Conservation (phyloP, 2,113 vertebrate species). For the Axis porcinus region DNA sequence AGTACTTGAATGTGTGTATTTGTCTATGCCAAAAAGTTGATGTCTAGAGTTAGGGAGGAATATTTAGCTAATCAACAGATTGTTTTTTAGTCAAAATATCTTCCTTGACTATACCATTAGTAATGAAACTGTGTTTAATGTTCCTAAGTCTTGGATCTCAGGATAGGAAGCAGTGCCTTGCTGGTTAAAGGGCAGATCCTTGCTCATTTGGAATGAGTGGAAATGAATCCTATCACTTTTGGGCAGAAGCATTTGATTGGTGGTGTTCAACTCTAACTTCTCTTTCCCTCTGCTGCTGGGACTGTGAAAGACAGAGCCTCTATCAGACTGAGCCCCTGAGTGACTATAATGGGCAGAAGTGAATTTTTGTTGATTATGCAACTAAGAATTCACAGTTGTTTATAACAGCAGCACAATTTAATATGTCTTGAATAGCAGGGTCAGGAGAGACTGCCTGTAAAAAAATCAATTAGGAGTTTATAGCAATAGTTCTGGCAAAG, state of each 20-base stretch:
- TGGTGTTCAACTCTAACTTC: neutral
- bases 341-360: neutral
- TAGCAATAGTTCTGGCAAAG: neutral
- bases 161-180: neutral
- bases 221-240: neutral
- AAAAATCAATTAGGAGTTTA: neutral
- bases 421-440: neutral
- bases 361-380: neutral
- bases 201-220: neutral
- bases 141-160: neutral
- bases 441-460: neutral
- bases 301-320: neutral
- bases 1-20: neutral
- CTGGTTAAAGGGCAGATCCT: neutral
- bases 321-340: neutral
- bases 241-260: neutral
- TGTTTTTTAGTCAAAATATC: neutral
- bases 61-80: neutral
- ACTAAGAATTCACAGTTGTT: neutral
- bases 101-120: neutral
- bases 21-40: neutral
- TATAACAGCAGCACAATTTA: neutral
- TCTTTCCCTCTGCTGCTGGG: neutral
- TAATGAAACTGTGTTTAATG: neutral
- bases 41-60: neutral